phyloP scores from a whole-genome alignment of 2,888 invertebrate species.

The Bombylius discolor region DNA sequence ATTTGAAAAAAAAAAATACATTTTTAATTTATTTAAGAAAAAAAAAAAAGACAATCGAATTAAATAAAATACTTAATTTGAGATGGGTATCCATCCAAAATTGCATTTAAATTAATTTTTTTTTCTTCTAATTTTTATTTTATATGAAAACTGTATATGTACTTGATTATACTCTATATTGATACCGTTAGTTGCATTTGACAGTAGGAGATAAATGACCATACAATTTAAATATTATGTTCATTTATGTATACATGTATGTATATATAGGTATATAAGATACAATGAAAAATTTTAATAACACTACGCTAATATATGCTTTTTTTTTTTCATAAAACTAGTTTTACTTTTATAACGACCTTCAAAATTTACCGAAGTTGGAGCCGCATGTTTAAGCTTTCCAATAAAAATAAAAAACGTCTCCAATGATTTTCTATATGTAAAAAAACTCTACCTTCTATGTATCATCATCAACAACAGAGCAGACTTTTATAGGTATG shows the following conservation, averaged over 20 bases:
- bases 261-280: not conserved
- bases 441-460: no score
- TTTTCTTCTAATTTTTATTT: not conserved
- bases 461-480: no score
- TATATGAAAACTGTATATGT: not conserved
- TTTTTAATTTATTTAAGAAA: no score
- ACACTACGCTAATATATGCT: no score
- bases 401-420: not conserved
- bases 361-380: not conserved
- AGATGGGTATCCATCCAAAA: not conserved
- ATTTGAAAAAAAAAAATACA: no score
- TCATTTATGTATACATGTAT: not conserved
- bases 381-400: not conserved
- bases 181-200: constrained; percentile 7
- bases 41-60: no score
- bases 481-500: no score
- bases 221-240: not conserved
- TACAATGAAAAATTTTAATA: no score
- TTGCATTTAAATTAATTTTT: constrained; percentile 4
- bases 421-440: no score
- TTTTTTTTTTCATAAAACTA: no score
- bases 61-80: no score
- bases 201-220: constrained; percentile 7
- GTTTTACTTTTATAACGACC: not conserved
- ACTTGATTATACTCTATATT: not conserved